A percentile compares a stretch with the other conserved stretches of the same genome.
phyloP scores from a whole-genome alignment of 2,797 vertebrate genomes.

The Enteromius mattozi region DNA sequence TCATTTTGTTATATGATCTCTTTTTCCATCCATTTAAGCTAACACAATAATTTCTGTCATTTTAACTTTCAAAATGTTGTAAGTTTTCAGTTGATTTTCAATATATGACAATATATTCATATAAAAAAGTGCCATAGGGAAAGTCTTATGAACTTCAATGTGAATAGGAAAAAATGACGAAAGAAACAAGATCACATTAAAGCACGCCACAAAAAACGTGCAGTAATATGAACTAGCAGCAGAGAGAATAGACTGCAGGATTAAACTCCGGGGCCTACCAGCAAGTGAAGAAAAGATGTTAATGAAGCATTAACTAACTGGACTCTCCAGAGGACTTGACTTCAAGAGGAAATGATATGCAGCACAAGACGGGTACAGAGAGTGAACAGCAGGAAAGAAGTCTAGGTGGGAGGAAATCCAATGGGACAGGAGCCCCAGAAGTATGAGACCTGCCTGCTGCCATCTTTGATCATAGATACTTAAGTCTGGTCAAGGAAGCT shows the following conservation, averaged over 20 bases:
- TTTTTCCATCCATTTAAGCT: background rate
- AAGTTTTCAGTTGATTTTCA: background rate
- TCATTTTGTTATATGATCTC: slow-evolving; percentile 20
- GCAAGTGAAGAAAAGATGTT: slow-evolving; percentile 22
- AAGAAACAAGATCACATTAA: background rate
- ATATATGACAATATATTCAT: background rate
- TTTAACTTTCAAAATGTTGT: background rate
- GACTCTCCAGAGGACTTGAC: slow-evolving; percentile 1
- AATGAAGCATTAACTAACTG: slow-evolving; percentile 31
- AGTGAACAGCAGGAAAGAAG: background rate
- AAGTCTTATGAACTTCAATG: background rate
- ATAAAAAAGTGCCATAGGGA: background rate
- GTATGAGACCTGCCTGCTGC: background rate
- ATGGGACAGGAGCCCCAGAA: background rate
- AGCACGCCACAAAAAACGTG: background rate
- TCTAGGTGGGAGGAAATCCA: slow-evolving; percentile 35
- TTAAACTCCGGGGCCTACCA: background rate
- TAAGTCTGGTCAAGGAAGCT: background rate
- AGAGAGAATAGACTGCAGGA: slow-evolving; percentile 1
- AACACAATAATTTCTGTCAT: slow-evolving; percentile 1
- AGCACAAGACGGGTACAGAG: background rate
- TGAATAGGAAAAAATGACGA: slow-evolving; percentile 7
- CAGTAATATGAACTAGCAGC: background rate
- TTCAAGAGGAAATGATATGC: slow-evolving; percentile 9
- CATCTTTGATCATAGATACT: background rate